phyloP scores from a whole-genome alignment of 2,888 invertebrate genomes.

The Drosophila parthenogenetica region DNA sequence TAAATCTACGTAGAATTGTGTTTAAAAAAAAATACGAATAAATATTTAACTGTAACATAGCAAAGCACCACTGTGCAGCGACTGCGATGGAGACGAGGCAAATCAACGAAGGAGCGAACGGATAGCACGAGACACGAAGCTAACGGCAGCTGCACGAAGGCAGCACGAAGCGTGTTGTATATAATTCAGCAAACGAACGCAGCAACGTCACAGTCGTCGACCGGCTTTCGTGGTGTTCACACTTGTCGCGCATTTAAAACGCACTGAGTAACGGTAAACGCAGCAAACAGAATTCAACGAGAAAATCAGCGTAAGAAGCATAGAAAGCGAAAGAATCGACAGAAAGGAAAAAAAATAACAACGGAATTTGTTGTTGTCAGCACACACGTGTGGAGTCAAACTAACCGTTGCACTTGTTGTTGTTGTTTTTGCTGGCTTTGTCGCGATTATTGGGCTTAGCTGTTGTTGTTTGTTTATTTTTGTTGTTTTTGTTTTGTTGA shows the following conservation, averaged over 20 bases:
- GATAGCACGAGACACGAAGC: constrained; percentile 11
- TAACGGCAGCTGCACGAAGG: constrained; percentile 25
- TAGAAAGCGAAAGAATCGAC: constrained; percentile 14
- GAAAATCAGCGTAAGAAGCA: constrained; percentile 36
- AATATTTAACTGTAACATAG: background rate
- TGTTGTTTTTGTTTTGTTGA: constrained; percentile 36
- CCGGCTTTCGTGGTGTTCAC: constrained; percentile 71
- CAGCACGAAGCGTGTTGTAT: constrained; percentile 30
- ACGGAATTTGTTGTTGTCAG: constrained; percentile 38
- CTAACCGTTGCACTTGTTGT: constrained; percentile 14
- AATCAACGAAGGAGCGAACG: background rate
- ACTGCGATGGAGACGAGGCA: constrained; percentile 6
- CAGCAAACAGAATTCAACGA: background rate
- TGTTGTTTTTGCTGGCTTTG: constrained; percentile 18
- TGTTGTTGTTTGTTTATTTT: constrained; percentile 28
- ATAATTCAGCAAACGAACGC: constrained; percentile 66
- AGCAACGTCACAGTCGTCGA: constrained; percentile 68
- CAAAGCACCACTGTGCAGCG: constrained; percentile 3
- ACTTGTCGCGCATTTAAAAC: constrained; percentile 40
- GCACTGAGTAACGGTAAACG: background rate
- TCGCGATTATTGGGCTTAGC: constrained; percentile 57
- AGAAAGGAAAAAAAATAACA: background rate
- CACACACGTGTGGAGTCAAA: constrained; percentile 62
- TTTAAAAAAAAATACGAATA: too few species aligned
- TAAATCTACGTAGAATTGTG: too few species aligned